phyloP scores from a whole-genome alignment of 30 jellyfish, hydroid and myxozoan genomes.

The Chrysaora quinquecirrha region DNA sequence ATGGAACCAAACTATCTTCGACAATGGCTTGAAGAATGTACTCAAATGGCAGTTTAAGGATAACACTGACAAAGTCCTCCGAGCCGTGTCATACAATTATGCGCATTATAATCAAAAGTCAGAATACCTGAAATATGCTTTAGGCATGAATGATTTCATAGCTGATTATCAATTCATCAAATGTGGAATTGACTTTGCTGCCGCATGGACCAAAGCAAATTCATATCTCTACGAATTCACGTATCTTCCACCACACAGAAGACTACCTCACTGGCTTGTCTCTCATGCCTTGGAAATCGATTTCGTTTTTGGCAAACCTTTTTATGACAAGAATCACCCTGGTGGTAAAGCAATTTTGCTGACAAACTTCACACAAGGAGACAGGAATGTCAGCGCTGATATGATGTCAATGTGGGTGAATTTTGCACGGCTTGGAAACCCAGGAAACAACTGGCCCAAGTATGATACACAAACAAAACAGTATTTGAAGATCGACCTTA shows the following conservation, averaged over 20 bases:
- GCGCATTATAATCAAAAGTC: neutral
- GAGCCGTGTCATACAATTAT: conserved; percentile 11
- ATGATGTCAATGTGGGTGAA: conserved; percentile 62
- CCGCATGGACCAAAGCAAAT: neutral
- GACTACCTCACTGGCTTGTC: conserved; percentile 2
- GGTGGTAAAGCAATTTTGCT: neutral
- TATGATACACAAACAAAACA: neutral
- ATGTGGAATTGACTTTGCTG: conserved; percentile 24
- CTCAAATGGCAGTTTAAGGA: neutral
- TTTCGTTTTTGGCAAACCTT: conserved; percentile 35
- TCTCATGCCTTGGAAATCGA: conserved; percentile 36
- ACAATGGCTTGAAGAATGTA: too few relatives aligned
- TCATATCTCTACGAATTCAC: conserved; percentile 38
- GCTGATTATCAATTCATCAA: conserved; percentile 9
- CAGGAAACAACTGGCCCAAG: conserved; percentile 38
- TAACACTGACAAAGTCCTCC: neutral
- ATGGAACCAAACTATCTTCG: conserved; percentile 8
- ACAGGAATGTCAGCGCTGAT: neutral
- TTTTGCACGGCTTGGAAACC: conserved; percentile 55
- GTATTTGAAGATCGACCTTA: conserved; percentile 20
- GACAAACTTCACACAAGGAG: conserved; percentile 29
- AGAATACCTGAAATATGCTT: neutral
- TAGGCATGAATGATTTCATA: neutral
- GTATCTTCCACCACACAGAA: conserved; percentile 13
- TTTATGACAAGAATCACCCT: neutral